Base-by-base conservation (phyloP, 2,113 vertebrate species). In the Cepphus grylle region DNA sequence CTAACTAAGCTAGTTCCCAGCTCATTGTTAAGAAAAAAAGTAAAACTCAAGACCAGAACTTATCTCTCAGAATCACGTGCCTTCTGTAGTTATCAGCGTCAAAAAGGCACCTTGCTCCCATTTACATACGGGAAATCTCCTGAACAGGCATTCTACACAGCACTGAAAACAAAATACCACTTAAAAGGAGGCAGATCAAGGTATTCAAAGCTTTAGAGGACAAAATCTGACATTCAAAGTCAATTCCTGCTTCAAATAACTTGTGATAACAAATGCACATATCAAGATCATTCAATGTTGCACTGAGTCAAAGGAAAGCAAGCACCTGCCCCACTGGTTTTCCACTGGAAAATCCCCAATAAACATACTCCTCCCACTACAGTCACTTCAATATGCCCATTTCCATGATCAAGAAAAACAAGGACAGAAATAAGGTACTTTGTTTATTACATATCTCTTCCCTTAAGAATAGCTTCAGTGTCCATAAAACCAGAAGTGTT, bases 81-180 rank as follows among this genome's bases (percentile, higher is more conserved):
- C 58, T 80, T 25, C 43, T 69, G 8, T 2, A 70, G 61, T 78
- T 97, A 96, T 97, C 96, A 86, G 72, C 77, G n/a, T 18, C 65
- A 83, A 82, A 97, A 96, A 95, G 79, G 90, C 93, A 97, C 97
- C 95, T 97, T 95, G 94, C 32, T 94, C 49, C 73, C 82, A 49
- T 70, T 88, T 49, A 88, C 76, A 38, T 12, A 77, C 0, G 1
- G 63, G 76, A 88, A 86, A 80, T 61, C 90, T 90, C 88, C 83
- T 78, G 66, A 82, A 83, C 94, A 92, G 95, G 72, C 76, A 59
- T 27, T 94, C 80, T 67, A 74, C 42, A 21, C 71, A 11, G 34
- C 69, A 58, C 12, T 30, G 90, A 92, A 88, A 96, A 92, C 15
- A 80, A 96, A 81, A 63, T 1, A 23, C 27, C 67, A n/a, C 88